Base-by-base conservation (phyloP, 2,113 vertebrate genomes). In the Osmerus mordax region DNA sequence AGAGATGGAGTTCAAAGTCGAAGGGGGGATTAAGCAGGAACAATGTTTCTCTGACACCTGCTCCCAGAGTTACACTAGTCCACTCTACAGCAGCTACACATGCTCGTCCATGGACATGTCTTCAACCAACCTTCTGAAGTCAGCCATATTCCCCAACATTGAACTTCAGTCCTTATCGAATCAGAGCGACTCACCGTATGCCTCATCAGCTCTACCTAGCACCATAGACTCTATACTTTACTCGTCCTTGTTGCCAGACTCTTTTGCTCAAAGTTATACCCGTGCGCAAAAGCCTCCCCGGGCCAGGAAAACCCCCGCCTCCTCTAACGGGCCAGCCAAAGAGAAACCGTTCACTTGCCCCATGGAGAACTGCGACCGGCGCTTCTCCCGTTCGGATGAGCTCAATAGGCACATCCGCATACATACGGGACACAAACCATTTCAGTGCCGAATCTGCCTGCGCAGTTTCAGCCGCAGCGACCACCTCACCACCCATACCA, bases 371-470 rank as follows among this genome's bases (percentile, higher is more conserved):
- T 99, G 97, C 79, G 88, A 97, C 81, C 90, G 97, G 32, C 96
- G 96, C 86, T 99, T 99, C 69, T 97, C 97, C 3, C 93, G 97
- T 73, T 98, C 97, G 0, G 97, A 99, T 14, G 96, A 98, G 89
- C 95, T 98, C 83, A 99, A 97, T 87, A 83, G 96, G 73, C 97
- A 98, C 93, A 95, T 99, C 76, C 95, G 97, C 58, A 99, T 98
- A 90, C 97, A 99, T 84, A 97, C 97, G 0, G 97, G 97, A 67
- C 97, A 99, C 94, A 98, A 98, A 67, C 97, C 96, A 47, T 99
- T 99, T 91, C 96, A 98, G 90, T 99, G 97, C 89, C 95, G 97
- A 89, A 97, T 99, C 90, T 99, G 97, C 89, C 81, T 98, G 90
- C 90, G 97, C 80, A 98, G 94, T 81, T 99, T 98, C 90, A 99